phyloP scores from a whole-genome alignment of 2,113 vertebrate genomes.

The Myotis brandtii region DNA sequence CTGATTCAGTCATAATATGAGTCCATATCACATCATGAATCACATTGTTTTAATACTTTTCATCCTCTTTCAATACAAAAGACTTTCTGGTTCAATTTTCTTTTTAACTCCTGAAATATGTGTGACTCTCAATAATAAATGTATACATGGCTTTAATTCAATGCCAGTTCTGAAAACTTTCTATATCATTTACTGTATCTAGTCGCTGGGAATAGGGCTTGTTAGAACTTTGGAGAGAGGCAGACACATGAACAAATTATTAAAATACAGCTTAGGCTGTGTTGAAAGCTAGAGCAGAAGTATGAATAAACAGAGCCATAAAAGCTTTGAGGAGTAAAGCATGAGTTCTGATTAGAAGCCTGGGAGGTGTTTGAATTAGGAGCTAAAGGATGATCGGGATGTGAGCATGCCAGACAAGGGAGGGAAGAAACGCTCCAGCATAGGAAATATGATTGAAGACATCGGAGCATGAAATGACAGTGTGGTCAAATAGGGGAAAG shows the following conservation, averaged over 20 bases:
- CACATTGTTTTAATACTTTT: not conserved
- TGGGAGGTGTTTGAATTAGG: not conserved
- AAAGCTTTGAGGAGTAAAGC: not conserved
- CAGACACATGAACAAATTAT: not conserved
- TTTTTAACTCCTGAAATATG: not conserved
- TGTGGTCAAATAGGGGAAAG: not conserved
- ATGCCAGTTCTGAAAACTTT: not conserved
- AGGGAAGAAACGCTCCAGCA: not conserved
- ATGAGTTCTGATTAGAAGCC: not conserved
- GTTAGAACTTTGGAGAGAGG: not conserved
- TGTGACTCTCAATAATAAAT: not conserved
- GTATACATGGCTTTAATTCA: constrained; percentile 8
- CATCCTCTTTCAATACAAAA: not conserved
- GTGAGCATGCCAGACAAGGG: not conserved
- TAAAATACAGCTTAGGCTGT: not conserved
- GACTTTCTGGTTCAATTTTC: not conserved
- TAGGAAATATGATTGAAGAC: not conserved
- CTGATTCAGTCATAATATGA: not conserved
- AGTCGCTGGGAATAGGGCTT: not conserved
- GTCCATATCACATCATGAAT: not conserved
- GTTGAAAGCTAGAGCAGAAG: not conserved
- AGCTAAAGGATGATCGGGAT: not conserved
- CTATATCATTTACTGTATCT: not conserved
- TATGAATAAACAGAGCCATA: not conserved
- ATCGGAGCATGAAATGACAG: not conserved